Evolutionary conservation across 2,888 invertebrate species (phyloP).

Genomic region (Ectobius pallidus): DNA sequence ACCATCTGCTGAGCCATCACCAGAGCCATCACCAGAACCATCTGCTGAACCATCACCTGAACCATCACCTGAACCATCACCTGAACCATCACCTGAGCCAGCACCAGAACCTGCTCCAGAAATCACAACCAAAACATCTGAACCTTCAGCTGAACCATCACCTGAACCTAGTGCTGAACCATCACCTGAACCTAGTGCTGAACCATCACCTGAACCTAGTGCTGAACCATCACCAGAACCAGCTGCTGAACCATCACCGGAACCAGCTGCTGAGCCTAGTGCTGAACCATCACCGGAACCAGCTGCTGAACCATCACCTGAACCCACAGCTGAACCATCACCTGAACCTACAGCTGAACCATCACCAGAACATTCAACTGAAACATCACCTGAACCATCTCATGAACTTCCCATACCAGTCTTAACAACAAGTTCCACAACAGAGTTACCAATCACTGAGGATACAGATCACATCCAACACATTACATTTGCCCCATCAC

Average conservation of each 20-base stretch:
- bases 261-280: background rate
- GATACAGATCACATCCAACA: background rate
- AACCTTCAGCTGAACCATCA: slow-evolving; percentile 48
- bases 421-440: slow-evolving; percentile 45
- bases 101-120: slow-evolving; percentile 46
- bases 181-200: slow-evolving; percentile 23
- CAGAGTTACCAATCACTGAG: slow-evolving; percentile 35
- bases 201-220: slow-evolving; percentile 43
- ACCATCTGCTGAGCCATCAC: slow-evolving; percentile 41
- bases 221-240: slow-evolving; percentile 45
- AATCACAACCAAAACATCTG: slow-evolving; percentile 48
- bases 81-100: slow-evolving; percentile 23
- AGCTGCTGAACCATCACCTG: slow-evolving; percentile 47
- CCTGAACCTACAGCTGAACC: slow-evolving; percentile 44
- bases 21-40: slow-evolving; percentile 44
- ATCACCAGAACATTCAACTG: slow-evolving; percentile 47
- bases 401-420: slow-evolving; percentile 42
- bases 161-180: slow-evolving; percentile 46
- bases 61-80: slow-evolving; percentile 12
- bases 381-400: slow-evolving; percentile 49
- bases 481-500: slow-evolving; percentile 42
- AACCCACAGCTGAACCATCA: slow-evolving; percentile 48
- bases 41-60: slow-evolving; percentile 44
- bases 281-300: slow-evolving; percentile 40
- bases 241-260: slow-evolving; percentile 38